Evolutionary conservation across 2,888 invertebrate genomes (phyloP).

Genomic region (Lithophane ornitopus): DNA sequence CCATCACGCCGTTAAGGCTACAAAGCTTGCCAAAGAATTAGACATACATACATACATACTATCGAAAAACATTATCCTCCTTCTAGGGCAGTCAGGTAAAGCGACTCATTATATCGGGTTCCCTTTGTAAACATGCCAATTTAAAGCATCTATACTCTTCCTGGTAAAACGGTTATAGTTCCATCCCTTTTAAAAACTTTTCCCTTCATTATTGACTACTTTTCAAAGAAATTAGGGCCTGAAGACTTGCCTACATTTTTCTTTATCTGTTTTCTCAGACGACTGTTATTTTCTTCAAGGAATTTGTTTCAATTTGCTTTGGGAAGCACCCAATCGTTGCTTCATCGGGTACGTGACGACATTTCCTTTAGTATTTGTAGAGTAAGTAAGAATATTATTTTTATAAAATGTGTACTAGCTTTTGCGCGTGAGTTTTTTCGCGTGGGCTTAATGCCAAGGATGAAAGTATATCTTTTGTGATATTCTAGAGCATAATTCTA

Average conservation of each 20-base stretch:
- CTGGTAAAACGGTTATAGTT: not conserved
- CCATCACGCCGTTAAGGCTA: too few relatives aligned
- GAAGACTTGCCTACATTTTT: conserved; percentile 26
- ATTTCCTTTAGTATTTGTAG: conserved; percentile 26
- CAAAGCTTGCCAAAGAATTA: too few relatives aligned
- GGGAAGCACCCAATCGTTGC: conserved; percentile 19
- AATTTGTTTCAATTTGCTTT: conserved; percentile 58
- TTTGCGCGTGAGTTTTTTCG: not conserved
- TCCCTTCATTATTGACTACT: conserved; percentile 6
- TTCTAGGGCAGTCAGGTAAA: too few relatives aligned
- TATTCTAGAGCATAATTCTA: not conserved
- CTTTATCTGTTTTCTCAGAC: conserved; percentile 7
- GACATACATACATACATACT: too few relatives aligned
- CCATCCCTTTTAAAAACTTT: conserved; percentile 1
- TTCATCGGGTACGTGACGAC: conserved; percentile 44
- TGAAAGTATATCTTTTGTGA: not conserved
- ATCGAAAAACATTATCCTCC: too few relatives aligned
- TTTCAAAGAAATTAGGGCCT: not conserved
- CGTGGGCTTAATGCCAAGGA: not conserved
- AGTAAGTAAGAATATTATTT: conserved; percentile 13
- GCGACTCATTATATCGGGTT: not conserved
- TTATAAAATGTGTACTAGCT: not conserved
- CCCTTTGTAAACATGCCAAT: not conserved
- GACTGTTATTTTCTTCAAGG: conserved; percentile 45
- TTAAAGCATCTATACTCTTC: not conserved